Conservation (phyloP, 2,797 vertebrate species). For the Rallus crepitans region DNA sequence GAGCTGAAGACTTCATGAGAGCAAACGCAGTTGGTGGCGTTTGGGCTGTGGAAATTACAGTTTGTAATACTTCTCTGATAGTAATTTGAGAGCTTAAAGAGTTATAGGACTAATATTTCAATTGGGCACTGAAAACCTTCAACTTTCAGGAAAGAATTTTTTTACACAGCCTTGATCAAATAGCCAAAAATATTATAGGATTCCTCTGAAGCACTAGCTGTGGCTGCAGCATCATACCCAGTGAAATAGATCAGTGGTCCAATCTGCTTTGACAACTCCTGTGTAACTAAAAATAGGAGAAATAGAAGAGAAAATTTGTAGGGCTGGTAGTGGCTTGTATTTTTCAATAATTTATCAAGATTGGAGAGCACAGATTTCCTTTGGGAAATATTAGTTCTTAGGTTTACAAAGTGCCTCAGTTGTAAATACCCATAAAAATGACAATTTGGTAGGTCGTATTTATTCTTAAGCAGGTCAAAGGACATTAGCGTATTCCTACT, state of each 20-base stretch:
- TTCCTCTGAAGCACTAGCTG: neutral
- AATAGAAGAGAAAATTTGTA: constrained; percentile 47
- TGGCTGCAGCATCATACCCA: neutral
- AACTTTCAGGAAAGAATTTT: neutral
- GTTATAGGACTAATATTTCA: neutral
- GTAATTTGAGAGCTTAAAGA: neutral
- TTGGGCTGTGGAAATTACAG: neutral
- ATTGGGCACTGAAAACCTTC: neutral
- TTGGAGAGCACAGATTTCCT: constrained; percentile 77
- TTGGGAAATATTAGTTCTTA: constrained; percentile 80
- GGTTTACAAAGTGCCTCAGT: constrained; percentile 79
- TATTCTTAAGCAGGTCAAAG: constrained; percentile 78
- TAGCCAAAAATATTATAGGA: neutral
- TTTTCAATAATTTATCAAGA: constrained; percentile 77
- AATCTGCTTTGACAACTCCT: neutral
- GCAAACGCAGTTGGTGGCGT: constrained; percentile 23
- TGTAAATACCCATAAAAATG: constrained; percentile 84
- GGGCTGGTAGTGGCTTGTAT: constrained; percentile 53
- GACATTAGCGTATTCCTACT: constrained; percentile 71
- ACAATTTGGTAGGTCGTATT: constrained; percentile 79
- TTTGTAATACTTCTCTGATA: neutral
- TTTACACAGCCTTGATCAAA: neutral
- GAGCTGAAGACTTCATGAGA: neutral
- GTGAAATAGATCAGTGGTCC: constrained; percentile 12
- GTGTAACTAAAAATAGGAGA: constrained; percentile 39